Evolutionary conservation across 2,888 invertebrate species (phyloP).

Genomic region (Drosophila stalkeri): DNA sequence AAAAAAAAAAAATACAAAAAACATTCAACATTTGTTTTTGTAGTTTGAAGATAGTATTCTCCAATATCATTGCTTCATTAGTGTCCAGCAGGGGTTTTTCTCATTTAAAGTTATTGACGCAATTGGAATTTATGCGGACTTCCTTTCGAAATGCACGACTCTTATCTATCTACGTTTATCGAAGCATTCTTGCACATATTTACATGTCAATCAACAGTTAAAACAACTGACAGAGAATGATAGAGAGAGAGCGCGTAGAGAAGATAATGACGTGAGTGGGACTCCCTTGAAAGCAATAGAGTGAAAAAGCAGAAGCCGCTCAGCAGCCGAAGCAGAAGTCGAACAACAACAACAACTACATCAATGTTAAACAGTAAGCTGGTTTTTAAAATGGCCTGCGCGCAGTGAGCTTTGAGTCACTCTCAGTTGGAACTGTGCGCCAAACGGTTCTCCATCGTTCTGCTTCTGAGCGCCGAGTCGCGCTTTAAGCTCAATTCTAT

Average conservation of each 20-base stretch:
- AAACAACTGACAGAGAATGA: background rate
- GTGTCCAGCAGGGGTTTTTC: background rate
- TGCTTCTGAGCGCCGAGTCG: conserved; percentile 42
- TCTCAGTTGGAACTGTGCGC: conserved; percentile 62
- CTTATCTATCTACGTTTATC: conserved; percentile 11
- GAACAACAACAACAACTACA: conserved; percentile 30
- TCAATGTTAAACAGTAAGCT: conserved; percentile 51
- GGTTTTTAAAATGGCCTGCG: conserved; percentile 71
- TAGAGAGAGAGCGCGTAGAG: conserved; percentile 12
- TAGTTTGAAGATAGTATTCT: background rate
- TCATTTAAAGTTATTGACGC: conserved; percentile 17
- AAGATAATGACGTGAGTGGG: conserved; percentile 18
- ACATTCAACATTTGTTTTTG: background rate
- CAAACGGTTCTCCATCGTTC: conserved; percentile 59
- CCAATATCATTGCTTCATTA: background rate
- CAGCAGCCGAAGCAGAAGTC: conserved; percentile 17
- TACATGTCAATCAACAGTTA: conserved; percentile 41
- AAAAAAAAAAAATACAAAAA: background rate
- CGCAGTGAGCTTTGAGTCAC: conserved; percentile 60
- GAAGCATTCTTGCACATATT: conserved; percentile 32
- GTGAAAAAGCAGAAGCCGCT: conserved; percentile 22
- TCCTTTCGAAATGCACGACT: conserved; percentile 6
- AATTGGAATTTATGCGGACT: conserved; percentile 30
- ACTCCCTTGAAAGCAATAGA: conserved; percentile 31
- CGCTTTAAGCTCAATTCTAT: conserved; percentile 43